Evolutionary conservation across 2,113 vertebrate genomes (phyloP), one percentile per base, ranked within the genome.

Genomic region (Condylura cristata): DNA sequence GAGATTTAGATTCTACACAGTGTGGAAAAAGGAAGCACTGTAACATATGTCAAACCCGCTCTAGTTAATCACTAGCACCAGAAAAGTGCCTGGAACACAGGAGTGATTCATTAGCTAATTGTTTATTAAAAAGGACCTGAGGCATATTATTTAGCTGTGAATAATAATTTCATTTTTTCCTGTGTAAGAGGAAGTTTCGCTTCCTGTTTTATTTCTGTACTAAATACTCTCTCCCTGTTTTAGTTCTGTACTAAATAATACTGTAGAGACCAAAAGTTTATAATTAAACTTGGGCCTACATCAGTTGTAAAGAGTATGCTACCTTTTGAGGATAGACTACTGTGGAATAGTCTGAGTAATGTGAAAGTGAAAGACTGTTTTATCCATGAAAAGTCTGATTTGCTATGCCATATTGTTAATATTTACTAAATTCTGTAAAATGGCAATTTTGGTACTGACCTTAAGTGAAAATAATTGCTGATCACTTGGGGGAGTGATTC

Each of bases 391-490:
- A 18, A 90, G 13, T 48, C n/a, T 79, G 72, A 82, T 4, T 81
- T 41, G 75, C 44, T 39, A 56, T 41, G 48, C 61, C 3, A 17
- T 65, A 84, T 34, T 86, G 26, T 72, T 90, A 83, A 76, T 63
- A 78, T 37, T 71, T 70, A 75, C 3, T 84, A 44, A 68, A 91
- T 92, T 75, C n/a, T 75, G 98, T 98, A 98, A 98, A 94, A 96
- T 98, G 98, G 97, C 97, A 96, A 95, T 98, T 99, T 98, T 97
- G 98, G 98, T 98, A 97, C 98, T 98, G 98, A 98, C 98, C 97
- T 98, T 96, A 97, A 98, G 98, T 99, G 98, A 97, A 98, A 94
- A 72, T 94, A 92, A 96, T 90, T 96, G 97, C 98, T 98, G 98
- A 98, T 98, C 98, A 98, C 98, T 98, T 98, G 66, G 72, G 70